Conservation (phyloP, 2,113 vertebrate species). For the Clupea harengus region DNA sequence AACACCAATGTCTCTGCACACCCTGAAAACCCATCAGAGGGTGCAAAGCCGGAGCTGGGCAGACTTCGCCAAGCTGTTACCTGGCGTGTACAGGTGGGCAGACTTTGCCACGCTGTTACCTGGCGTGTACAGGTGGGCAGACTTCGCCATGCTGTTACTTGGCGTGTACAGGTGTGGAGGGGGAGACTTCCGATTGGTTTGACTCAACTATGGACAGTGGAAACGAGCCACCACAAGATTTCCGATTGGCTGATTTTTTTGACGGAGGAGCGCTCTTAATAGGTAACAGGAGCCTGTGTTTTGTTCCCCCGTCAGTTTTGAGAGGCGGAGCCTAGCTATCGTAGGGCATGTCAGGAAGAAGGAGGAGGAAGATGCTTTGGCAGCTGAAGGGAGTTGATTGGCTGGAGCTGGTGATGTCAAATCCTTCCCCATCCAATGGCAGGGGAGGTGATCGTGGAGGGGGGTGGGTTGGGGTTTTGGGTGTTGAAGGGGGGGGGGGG, state of each 20-base stretch:
- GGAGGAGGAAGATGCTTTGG: slow-evolving; percentile 50
- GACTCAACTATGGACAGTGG: not conserved
- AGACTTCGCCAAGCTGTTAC: too few species aligned
- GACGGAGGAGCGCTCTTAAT: not conserved
- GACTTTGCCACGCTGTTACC: too few species aligned
- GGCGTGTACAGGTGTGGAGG: too few species aligned
- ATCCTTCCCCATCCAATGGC: slow-evolving; percentile 34
- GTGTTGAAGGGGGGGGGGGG: slow-evolving; percentile 20
- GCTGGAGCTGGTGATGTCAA: slow-evolving; percentile 38
- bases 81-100: too few species aligned
- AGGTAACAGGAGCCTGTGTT: not conserved
- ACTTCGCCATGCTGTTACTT: too few species aligned
- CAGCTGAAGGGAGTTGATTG: slow-evolving; percentile 49
- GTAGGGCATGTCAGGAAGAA: not conserved
- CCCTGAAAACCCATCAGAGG: not conserved
- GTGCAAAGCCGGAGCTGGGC: not conserved
- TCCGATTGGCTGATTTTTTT: not conserved
- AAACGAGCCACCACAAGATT: not conserved
- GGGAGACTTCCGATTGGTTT: not conserved
- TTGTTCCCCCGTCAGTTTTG: not conserved
- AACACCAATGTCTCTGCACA: not conserved
- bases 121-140: too few species aligned
- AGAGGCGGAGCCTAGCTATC: slow-evolving; percentile 16
- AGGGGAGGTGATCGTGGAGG: slow-evolving; percentile 14
- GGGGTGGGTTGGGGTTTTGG: slow-evolving; percentile 25